Conservation (phyloP, 1,140 invertebrate genomes). For the Cydia strobilella region DNA sequence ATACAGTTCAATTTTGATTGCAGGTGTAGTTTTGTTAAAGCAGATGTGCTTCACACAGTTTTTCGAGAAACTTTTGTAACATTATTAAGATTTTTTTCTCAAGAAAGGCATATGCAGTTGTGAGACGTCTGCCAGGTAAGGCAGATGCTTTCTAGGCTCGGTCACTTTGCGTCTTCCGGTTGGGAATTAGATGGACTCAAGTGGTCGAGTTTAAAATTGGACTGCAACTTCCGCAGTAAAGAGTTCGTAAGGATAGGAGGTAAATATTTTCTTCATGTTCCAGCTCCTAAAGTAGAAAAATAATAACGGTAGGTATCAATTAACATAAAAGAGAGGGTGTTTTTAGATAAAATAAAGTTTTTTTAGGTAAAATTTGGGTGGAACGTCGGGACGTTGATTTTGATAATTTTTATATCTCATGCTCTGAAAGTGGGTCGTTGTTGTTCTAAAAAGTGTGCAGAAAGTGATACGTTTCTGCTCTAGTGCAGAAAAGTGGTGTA, state of each 20-base stretch:
- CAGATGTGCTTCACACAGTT: conserved; percentile 73
- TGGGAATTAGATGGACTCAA: conserved; percentile 20
- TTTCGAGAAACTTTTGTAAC: conserved; percentile 67
- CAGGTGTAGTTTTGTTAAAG: conserved; percentile 35
- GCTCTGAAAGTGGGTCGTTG: no score
- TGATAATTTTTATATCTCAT: no score
- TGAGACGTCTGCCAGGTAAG: conserved; percentile 60
- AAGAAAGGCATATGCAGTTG: conserved; percentile 62
- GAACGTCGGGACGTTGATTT: no score
- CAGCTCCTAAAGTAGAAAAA: not conserved
- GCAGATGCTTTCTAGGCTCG: conserved; percentile 54
- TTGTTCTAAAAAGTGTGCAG: no score
- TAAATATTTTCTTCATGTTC: not conserved
- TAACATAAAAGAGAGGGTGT: no score
- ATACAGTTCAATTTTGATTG: conserved; percentile 37
- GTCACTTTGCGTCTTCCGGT: conserved; percentile 50
- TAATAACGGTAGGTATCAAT: not conserved
- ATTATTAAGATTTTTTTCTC: conserved; percentile 71
- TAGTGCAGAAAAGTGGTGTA: no score
- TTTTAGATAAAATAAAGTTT: no score
- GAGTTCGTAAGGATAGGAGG: not conserved
- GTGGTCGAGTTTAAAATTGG: conserved; percentile 4
- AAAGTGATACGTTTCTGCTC: no score
- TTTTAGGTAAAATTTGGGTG: no score
- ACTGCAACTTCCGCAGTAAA: conserved; percentile 18